Evolutionary conservation across 2,113 vertebrate genomes (phyloP).

Genomic region (Cromileptes altivelis): DNA sequence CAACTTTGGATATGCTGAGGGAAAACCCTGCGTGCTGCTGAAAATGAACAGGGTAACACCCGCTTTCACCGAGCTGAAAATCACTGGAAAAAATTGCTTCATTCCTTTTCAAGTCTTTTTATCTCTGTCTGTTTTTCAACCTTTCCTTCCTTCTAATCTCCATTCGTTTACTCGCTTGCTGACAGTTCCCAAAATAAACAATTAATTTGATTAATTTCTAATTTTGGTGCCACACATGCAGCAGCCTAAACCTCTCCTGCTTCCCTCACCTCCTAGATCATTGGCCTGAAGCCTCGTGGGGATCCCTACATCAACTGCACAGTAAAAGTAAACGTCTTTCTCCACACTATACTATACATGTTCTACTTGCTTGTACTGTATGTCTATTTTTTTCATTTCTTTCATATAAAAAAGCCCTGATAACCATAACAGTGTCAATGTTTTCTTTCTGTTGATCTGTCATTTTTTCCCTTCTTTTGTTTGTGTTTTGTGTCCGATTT

Average conservation of each 20-base stretch:
- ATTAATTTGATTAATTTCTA: constrained; percentile 6
- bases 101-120: too few relatives aligned
- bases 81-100: not conserved
- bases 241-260: constrained; percentile 16
- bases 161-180: not conserved
- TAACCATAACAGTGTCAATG: constrained; percentile 50
- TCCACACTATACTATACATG: constrained; percentile 8
- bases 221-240: not conserved
- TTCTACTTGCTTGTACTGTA: constrained; percentile 13
- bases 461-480: constrained; percentile 60
- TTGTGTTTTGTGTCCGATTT: constrained; percentile 80
- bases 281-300: constrained; percentile 92
- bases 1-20: constrained; percentile 90
- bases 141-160: not conserved
- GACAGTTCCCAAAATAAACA: constrained; percentile 25
- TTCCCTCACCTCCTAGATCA: constrained; percentile 87
- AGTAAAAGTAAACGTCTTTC: constrained; percentile 86
- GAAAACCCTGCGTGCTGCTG: constrained; percentile 92
- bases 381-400: constrained; percentile 55
- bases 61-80: not conserved
- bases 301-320: constrained; percentile 89
- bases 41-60: constrained; percentile 96
- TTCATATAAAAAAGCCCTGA: constrained; percentile 46
- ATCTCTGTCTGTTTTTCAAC: not conserved
- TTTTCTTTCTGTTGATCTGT: constrained; percentile 72